Percentiles rank a stretch among this genome's conserved stretches.
These are phyloP conservation scores for Ianthella basta DNA, from an alignment of 37 sponge, comb jelly and placozoan genomes.

Conservation along the genomic window DNA sequence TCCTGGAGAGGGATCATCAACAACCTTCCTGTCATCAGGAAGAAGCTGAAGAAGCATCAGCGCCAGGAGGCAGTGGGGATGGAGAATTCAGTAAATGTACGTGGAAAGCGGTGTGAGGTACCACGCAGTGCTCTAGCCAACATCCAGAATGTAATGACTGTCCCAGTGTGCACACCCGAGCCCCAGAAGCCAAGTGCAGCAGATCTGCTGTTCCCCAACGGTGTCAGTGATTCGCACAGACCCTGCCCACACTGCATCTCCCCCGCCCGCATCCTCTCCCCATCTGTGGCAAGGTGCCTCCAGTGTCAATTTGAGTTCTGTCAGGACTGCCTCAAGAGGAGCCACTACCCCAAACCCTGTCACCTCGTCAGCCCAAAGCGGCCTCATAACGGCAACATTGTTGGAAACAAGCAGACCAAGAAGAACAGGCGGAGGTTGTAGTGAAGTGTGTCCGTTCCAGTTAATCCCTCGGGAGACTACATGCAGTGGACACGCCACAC, in stretches of 20 bases:
- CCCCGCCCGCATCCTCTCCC: conserved; percentile 20
- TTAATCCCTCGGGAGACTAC: too few relatives aligned
- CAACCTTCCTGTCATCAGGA: background rate
- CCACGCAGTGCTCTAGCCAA: background rate
- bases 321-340: background rate
- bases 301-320: conserved; percentile 21
- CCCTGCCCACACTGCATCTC: conserved; percentile 26
- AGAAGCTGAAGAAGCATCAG: background rate
- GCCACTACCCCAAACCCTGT: conserved; percentile 17
- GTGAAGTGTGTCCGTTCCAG: too few relatives aligned
- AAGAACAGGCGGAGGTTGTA: background rate
- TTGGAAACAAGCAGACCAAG: background rate
- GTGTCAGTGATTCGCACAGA: conserved; percentile 2
- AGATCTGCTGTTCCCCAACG: conserved; percentile 1
- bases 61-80: background rate
- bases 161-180: background rate
- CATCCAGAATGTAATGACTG: background rate
- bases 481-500: too few relatives aligned
- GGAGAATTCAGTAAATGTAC: background rate
- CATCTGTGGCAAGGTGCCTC: conserved; percentile 15
- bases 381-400: background rate
- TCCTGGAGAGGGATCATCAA: conserved; percentile 18
- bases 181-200: background rate
- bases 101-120: background rate
- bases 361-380: background rate